phyloP scores from a whole-genome alignment of 2,888 invertebrate species.

The Dugesia japonica region DNA sequence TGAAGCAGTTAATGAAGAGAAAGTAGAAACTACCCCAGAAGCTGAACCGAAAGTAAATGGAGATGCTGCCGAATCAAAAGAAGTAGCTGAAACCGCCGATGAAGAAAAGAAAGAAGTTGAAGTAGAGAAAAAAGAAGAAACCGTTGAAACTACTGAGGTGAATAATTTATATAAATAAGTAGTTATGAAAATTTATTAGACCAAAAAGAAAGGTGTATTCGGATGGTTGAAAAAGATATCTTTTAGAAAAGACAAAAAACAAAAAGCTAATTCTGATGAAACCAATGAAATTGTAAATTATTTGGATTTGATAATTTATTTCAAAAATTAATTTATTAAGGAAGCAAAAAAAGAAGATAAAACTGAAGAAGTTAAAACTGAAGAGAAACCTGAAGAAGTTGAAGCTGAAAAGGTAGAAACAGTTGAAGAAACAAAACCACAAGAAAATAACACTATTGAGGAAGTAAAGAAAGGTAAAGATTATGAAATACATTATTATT shows the following conservation, averaged over 20 bases:
- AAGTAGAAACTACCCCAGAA: neutral
- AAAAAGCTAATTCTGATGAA: neutral
- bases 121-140: neutral
- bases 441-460: neutral
- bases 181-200: neutral
- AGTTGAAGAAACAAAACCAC: neutral
- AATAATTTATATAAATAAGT: neutral
- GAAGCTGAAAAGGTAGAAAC: neutral
- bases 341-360: neutral
- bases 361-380: constrained; percentile 6
- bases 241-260: neutral
- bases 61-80: neutral
- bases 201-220: neutral
- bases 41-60: neutral
- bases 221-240: constrained; percentile 10
- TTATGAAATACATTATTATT: neutral
- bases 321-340: neutral
- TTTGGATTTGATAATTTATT: neutral
- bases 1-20: neutral
- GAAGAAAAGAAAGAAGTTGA: neutral
- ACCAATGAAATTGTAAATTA: neutral
- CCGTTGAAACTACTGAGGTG: neutral
- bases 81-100: neutral
- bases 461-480: neutral
- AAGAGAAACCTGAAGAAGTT: neutral